Evolutionary conservation across 1,140 invertebrate species (phyloP).

Genomic region (Laodelphax striatellus): DNA sequence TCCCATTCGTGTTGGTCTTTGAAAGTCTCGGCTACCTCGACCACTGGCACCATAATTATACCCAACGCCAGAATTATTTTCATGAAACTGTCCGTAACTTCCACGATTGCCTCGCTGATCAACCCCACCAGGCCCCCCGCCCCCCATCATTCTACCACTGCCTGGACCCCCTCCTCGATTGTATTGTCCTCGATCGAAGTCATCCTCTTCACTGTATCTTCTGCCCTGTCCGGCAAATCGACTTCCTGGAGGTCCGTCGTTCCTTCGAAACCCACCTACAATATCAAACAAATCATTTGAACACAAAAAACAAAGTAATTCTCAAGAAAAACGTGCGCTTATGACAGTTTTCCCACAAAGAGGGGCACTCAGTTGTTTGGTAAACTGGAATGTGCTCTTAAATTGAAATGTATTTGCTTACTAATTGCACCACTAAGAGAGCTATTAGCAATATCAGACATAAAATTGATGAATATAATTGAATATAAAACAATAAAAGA

Average conservation of each 20-base stretch:
- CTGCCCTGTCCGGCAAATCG: conserved; percentile 19
- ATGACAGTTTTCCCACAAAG: too few species aligned
- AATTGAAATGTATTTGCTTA: too few species aligned
- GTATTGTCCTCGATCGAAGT: conserved; percentile 10
- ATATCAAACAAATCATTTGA: background rate
- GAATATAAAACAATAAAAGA: too few species aligned
- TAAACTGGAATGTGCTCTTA: too few species aligned
- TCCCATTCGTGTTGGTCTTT: conserved; percentile 18
- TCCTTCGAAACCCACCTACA: conserved; percentile 37
- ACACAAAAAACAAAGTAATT: background rate
- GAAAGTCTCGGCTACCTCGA: conserved; percentile 23
- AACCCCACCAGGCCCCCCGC: conserved; percentile 14
- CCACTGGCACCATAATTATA: conserved; percentile 15
- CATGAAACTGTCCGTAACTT: conserved; percentile 38
- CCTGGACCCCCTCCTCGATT: conserved; percentile 29
- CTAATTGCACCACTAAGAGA: too few species aligned
- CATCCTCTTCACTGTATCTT: conserved; percentile 18
- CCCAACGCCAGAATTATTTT: conserved; percentile 5
- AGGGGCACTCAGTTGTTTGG: too few species aligned
- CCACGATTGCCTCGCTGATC: conserved; percentile 38
- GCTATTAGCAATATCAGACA: too few species aligned
- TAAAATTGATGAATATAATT: too few species aligned
- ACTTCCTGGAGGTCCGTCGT: conserved; percentile 33
- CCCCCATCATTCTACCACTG: conserved; percentile 26
- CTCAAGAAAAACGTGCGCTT: too few species aligned